Conservation (phyloP, 2,888 invertebrate genomes). For the Asteroscopus sphinx region DNA sequence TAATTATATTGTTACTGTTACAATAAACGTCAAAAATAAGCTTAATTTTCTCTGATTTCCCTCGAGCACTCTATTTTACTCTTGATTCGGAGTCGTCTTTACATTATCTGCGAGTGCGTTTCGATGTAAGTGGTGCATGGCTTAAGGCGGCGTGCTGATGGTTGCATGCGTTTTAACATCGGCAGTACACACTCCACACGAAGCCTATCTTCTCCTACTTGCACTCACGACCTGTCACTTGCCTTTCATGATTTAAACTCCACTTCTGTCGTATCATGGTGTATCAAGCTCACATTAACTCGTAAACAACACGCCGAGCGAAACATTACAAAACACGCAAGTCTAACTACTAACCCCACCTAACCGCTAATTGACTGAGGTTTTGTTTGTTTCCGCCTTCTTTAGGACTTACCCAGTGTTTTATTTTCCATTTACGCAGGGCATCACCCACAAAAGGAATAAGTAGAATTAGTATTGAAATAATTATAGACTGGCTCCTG, state of each 20-base stretch:
- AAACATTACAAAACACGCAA: constrained; percentile 63
- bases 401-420: constrained; percentile 60
- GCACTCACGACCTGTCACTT: constrained; percentile 66
- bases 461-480: constrained; percentile 66
- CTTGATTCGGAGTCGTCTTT: constrained; percentile 71
- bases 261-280: constrained; percentile 64
- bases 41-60: constrained; percentile 77
- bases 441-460: constrained; percentile 62
- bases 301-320: constrained; percentile 62
- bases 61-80: constrained; percentile 75
- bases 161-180: constrained; percentile 82
- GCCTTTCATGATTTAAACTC: constrained; percentile 64
- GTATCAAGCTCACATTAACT: constrained; percentile 58
- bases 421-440: constrained; percentile 63
- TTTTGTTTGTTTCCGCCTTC: constrained; percentile 70
- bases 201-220: constrained; percentile 63
- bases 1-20: constrained; percentile 86
- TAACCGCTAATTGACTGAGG: constrained; percentile 52
- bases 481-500: constrained; percentile 80
- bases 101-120: constrained; percentile 71
- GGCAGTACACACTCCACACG: constrained; percentile 67
- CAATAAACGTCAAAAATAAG: constrained; percentile 84
- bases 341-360: constrained; percentile 56
- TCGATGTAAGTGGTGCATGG: constrained; percentile 88
- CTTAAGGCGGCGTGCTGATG: constrained; percentile 81